Percentiles rank a stretch among this genome's conserved stretches.
These are phyloP conservation scores for Acleris sparsana DNA, from an alignment of 2,888 invertebrate species.

Conservation along the genomic window DNA sequence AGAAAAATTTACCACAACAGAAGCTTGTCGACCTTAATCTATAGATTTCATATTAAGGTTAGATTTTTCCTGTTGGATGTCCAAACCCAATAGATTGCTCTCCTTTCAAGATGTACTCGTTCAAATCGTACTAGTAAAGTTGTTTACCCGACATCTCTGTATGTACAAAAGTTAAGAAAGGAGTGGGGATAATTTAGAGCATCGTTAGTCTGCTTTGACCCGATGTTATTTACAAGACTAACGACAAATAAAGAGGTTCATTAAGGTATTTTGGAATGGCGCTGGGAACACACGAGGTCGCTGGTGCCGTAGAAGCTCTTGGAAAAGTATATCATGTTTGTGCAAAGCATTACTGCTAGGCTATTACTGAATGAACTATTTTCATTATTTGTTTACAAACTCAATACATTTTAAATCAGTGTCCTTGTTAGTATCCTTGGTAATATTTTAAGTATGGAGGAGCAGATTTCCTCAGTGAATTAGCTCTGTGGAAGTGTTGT, in stretches of 20 bases:
- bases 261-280: constrained; percentile 49
- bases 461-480: too few species aligned
- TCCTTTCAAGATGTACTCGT: not conserved
- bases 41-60: too few species aligned
- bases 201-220: constrained; percentile 66
- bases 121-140: constrained; percentile 1
- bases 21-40: too few species aligned
- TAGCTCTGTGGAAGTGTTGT: too few species aligned
- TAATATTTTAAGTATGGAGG: too few species aligned
- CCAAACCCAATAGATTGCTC: not conserved
- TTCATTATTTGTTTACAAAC: too few species aligned
- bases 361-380: too few species aligned
- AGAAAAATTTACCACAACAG: not conserved
- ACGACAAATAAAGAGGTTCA: constrained; percentile 61
- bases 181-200: constrained; percentile 52
- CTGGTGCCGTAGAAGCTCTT: not conserved
- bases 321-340: too few species aligned
- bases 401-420: too few species aligned
- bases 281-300: constrained; percentile 13
- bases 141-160: constrained; percentile 33
- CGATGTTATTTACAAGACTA: constrained; percentile 57
- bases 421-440: too few species aligned
- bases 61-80: too few species aligned
- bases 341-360: too few species aligned
- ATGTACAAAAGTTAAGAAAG: constrained; percentile 41